phyloP scores from a whole-genome alignment of 2,113 vertebrate genomes.

The Echinops telfairi region DNA sequence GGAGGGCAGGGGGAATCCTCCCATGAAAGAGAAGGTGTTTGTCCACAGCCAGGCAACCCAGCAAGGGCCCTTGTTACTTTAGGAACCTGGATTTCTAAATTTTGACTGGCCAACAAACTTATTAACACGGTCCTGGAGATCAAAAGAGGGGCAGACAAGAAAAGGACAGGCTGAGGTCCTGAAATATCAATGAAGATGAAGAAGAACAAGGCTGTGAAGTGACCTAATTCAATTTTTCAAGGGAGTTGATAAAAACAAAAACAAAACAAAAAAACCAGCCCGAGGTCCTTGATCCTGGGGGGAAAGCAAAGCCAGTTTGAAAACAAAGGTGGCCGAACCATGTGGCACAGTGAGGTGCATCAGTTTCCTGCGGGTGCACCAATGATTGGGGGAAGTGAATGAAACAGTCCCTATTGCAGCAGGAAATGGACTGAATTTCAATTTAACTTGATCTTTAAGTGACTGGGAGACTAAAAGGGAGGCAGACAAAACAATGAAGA shows the following conservation, averaged over 20 bases:
- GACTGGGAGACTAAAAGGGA: slow-evolving; percentile 35
- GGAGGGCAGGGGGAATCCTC: not conserved
- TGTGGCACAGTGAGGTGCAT: slow-evolving; percentile 72
- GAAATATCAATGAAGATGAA: slow-evolving; percentile 78
- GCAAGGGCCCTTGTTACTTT: slow-evolving; percentile 67
- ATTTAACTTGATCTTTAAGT: slow-evolving; percentile 75
- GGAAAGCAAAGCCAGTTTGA: slow-evolving; percentile 71
- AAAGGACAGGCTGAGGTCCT: slow-evolving; percentile 75
- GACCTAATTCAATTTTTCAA: slow-evolving; percentile 83
- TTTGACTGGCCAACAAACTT: slow-evolving; percentile 75
- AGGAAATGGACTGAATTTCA: slow-evolving; percentile 70
- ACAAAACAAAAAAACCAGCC: not conserved
- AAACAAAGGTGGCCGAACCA: slow-evolving; percentile 74
- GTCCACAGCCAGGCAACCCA: slow-evolving; percentile 62
- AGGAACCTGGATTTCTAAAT: slow-evolving; percentile 75
- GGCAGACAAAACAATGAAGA: slow-evolving; percentile 68
- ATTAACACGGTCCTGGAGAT: slow-evolving; percentile 71
- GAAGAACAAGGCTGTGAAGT: slow-evolving; percentile 63
- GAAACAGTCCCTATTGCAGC: slow-evolving; percentile 58
- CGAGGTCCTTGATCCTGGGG: slow-evolving; percentile 74
- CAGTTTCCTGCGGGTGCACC: slow-evolving; percentile 71
- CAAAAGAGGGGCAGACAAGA: slow-evolving; percentile 58
- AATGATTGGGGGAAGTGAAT: slow-evolving; percentile 68
- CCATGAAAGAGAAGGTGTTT: slow-evolving; percentile 58
- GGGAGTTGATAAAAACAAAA: slow-evolving; percentile 71